Percentiles rank a stretch among this genome's conserved stretches.
These are phyloP conservation scores for Chaunax sp. DNA, from an alignment of 2,797 vertebrate species.

Conservation along the genomic window DNA sequence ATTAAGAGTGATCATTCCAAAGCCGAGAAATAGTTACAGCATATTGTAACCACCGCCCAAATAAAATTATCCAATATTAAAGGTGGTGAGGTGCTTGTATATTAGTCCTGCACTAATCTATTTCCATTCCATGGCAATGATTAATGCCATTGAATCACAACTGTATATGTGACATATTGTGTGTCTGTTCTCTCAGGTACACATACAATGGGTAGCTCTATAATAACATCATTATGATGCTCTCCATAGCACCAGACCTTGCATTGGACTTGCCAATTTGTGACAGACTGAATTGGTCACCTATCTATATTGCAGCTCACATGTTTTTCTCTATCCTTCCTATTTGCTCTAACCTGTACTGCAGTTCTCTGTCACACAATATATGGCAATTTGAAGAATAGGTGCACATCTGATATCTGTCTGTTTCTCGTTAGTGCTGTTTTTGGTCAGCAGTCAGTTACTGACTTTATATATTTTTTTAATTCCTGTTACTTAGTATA, in stretches of 20 bases:
- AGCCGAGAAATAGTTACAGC: too few relatives aligned
- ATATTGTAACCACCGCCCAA: too few relatives aligned
- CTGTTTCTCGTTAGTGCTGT: neutral
- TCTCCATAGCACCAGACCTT: neutral
- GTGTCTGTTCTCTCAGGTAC: neutral
- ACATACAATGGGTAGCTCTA: neutral
- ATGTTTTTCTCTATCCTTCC: conserved; percentile 10
- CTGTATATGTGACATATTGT: neutral
- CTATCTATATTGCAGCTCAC: conserved; percentile 1
- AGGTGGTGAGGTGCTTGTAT: too few relatives aligned
- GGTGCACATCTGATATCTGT: neutral
- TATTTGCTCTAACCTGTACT: neutral
- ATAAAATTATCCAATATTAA: too few relatives aligned
- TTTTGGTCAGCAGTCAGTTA: conserved; percentile 9
- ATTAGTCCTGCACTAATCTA: neutral
- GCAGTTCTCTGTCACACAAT: neutral
- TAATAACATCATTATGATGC: neutral
- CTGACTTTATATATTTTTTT: neutral
- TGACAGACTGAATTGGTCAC: conserved; percentile 14
- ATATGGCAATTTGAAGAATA: neutral
- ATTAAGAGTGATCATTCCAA: too few relatives aligned
- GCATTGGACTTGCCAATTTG: conserved; percentile 6
- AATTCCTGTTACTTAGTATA: neutral
- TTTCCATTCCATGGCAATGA: neutral
- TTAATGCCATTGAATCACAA: neutral